These are phyloP conservation scores for Petrocephalus zakoni DNA, from an alignment of 2,113 vertebrate genomes.

Conservation along the genomic window DNA sequence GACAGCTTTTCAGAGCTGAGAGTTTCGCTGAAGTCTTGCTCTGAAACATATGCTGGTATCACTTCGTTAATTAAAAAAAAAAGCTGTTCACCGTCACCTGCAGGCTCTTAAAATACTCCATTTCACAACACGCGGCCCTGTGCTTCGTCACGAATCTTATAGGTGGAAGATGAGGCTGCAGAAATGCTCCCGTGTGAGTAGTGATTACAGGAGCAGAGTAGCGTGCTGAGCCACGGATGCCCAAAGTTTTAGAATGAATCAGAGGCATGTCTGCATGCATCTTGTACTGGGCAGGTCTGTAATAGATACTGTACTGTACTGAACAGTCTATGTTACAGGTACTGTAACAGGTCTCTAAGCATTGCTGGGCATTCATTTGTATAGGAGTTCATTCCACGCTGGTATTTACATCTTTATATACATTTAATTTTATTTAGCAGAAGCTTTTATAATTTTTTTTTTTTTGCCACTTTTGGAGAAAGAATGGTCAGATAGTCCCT, in stretches of 20 bases:
- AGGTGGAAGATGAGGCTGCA: neutral
- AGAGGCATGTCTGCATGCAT: neutral
- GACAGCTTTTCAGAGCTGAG: neutral
- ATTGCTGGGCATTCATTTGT: neutral
- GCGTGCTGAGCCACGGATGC: neutral
- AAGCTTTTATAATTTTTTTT: neutral
- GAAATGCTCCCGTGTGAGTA: neutral
- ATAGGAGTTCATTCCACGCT: neutral
- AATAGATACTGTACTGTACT: neutral
- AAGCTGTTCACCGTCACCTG: neutral
- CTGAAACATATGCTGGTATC: neutral
- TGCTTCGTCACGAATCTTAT: neutral
- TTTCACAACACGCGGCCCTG: neutral
- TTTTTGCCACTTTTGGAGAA: too few species aligned
- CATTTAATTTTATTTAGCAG: neutral
- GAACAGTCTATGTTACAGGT: too few species aligned
- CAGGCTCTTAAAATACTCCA: neutral
- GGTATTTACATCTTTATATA: neutral
- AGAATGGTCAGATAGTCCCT: neutral
- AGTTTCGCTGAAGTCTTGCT: neutral
- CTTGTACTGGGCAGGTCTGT: neutral
- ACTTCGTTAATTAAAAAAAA: neutral
- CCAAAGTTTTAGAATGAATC: neutral
- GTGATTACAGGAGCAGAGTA: neutral
- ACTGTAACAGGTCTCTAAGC: neutral